These are phyloP conservation scores for Notothenia rossii DNA, from an alignment of 2,113 vertebrate species.

Conservation along the genomic window DNA sequence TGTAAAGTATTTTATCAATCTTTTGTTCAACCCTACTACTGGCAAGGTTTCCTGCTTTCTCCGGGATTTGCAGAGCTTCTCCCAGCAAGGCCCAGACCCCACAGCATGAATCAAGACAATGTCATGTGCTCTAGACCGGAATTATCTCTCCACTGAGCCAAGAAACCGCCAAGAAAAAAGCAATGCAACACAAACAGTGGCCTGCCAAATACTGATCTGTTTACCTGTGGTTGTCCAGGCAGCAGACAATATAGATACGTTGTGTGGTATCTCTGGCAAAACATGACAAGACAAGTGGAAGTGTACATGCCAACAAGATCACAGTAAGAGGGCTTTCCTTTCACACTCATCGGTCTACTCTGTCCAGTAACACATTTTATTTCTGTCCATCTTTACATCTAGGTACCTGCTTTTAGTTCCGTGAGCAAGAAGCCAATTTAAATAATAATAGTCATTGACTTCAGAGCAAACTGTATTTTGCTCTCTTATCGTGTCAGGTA, in stretches of 20 bases:
- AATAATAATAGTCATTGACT: no score
- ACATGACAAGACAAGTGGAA: slow-evolving; percentile 42
- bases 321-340: slow-evolving; percentile 37
- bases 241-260: slow-evolving; percentile 48
- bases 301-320: slow-evolving; percentile 44
- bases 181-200: slow-evolving; percentile 42
- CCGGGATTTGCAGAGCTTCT: background rate
- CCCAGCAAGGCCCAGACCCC: background rate
- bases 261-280: slow-evolving; percentile 40
- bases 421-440: no score
- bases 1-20: background rate
- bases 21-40: background rate
- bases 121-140: slow-evolving; percentile 40
- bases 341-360: slow-evolving; percentile 16
- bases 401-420: background rate
- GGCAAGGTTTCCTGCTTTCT: background rate
- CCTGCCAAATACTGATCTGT: slow-evolving; percentile 46
- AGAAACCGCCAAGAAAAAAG: slow-evolving; percentile 29
- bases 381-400: slow-evolving; percentile 5
- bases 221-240: slow-evolving; percentile 64
- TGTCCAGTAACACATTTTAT: background rate
- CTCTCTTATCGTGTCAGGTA: background rate
- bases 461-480: background rate
- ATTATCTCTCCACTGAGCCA: slow-evolving; percentile 40
- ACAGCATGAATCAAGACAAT: slow-evolving; percentile 21